These are phyloP conservation scores for Turdus rufiventris DNA, from an alignment of 2,113 vertebrate genomes.

Conservation along the genomic window DNA sequence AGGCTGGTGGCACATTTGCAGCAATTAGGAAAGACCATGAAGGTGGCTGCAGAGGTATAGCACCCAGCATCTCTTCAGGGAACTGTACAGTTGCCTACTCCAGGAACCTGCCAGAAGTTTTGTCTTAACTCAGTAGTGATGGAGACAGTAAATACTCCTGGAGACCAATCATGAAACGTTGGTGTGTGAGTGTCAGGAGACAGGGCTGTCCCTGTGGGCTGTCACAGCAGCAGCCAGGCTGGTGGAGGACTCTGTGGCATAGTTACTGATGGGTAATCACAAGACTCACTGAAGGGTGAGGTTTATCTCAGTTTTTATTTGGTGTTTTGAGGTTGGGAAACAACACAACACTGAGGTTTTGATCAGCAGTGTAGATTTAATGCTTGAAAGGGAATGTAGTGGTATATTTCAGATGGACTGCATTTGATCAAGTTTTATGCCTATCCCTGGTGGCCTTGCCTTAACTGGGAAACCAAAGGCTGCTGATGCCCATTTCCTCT, in stretches of 20 bases:
- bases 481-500: background rate
- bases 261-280: background rate
- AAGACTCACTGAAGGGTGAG: rapidly evolving
- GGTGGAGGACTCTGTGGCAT: background rate
- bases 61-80: background rate
- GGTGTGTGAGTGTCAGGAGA: background rate
- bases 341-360: background rate
- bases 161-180: rapidly evolving
- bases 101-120: background rate
- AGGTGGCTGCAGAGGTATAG: background rate
- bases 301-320: background rate
- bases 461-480: background rate
- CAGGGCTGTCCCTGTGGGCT: background rate
- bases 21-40: background rate
- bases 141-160: background rate
- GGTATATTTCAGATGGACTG: background rate
- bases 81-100: background rate
- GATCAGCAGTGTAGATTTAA: background rate
- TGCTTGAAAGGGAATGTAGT: background rate
- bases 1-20: background rate
- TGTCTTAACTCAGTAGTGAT: background rate
- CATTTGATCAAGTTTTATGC: background rate
- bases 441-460: background rate
- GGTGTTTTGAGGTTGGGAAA: background rate
- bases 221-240: background rate